These are phyloP conservation scores for Heteronetta atricapilla DNA, from an alignment of 2,113 vertebrate genomes.

Conservation along the genomic window DNA sequence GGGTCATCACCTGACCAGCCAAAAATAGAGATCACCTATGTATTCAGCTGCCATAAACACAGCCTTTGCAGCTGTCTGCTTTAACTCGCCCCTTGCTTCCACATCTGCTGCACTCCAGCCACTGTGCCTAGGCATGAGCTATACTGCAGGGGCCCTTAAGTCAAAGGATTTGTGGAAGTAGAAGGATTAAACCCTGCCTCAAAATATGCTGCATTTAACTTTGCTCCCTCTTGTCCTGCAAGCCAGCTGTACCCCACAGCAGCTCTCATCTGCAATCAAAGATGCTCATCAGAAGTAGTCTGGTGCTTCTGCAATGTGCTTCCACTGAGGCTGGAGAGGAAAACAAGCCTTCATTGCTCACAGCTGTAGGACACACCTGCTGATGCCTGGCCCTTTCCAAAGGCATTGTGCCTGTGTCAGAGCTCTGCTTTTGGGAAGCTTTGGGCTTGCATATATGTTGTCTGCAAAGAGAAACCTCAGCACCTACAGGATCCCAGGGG, in stretches of 20 bases:
- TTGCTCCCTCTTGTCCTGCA: background rate
- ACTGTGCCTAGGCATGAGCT: background rate
- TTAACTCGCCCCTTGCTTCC: background rate
- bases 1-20: background rate
- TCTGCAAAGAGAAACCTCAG: background rate
- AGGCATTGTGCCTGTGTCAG: background rate
- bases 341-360: background rate
- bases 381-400: background rate
- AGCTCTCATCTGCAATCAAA: conserved; percentile 7
- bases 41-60: background rate
- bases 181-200: background rate
- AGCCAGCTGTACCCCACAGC: background rate
- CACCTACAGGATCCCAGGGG: background rate
- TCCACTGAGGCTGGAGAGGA: background rate
- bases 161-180: background rate
- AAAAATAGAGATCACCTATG: background rate
- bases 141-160: background rate
- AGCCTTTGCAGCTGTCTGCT: background rate
- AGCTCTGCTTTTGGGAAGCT: background rate
- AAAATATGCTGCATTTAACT: background rate
- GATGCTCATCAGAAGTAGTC: background rate
- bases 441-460: background rate
- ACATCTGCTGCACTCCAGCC: background rate
- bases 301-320: background rate
- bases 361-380: conserved; percentile 1